Base-by-base conservation (phyloP, 2,113 vertebrate genomes). In the Chloropsis cyanopogon region DNA sequence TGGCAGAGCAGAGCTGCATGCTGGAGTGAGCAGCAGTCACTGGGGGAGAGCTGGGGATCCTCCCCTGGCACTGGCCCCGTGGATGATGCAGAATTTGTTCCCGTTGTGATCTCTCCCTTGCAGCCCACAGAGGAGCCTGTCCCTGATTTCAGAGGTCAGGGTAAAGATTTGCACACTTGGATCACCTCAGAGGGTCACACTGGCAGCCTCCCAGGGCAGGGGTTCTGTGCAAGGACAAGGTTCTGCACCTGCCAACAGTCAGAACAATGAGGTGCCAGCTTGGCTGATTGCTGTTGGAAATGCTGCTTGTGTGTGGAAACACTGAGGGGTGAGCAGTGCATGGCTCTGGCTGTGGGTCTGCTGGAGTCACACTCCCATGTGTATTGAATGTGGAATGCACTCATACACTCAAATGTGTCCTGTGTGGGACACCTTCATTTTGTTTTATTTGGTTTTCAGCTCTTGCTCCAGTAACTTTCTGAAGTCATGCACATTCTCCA, bases 21-120 rank as follows among this genome's bases (percentile, higher is more conserved):
- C 60, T 41, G 44, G 16, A 41, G 37, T 18, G 73, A 75, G 20
- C 47, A 82, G 25, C 37, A 26, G 11, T 18, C 0, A 0, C 19
- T 33, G 47, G 25, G 24, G 2, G 16, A 65, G 37, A 82, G 7
- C 16, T 28, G 53, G 46, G 49, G 33, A 18, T 23, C 23, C 52
- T n/a, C 9, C 50, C 21, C 44, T 60, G 61, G 15, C 2, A 0
- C 53, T 57, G 31, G 18, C 12, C 41, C 54, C 0, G 2, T 1
- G 50, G 41, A 3, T 1, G 10, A 37, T 87, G 69, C 21, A 50
- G n/a, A 35, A 50, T 18, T 39, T 63, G 5, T 42, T 66, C 44
- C 50, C 19, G 15, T 25, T 29, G 63, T 2, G 1, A 3, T 23
- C 18, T 73, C 33, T 57, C 20, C 46, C 31, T 20, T 33, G 46